Percentiles rank a stretch among this genome's conserved stretches.
Conservation (phyloP, 2,888 invertebrate species). For the Lasius fuliginosus region DNA sequence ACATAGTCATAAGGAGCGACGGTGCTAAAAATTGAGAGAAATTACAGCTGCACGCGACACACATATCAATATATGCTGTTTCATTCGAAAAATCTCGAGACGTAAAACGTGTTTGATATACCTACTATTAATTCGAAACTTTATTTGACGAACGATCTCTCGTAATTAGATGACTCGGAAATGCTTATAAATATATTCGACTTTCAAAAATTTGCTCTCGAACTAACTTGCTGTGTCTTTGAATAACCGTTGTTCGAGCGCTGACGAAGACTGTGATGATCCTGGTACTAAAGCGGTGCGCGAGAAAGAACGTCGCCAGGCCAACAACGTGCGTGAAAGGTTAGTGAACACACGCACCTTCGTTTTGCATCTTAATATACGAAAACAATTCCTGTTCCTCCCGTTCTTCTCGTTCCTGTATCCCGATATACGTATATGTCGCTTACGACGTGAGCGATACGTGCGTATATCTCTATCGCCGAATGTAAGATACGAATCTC, state of each 20-base stretch:
- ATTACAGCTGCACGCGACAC: not conserved
- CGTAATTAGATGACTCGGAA: not conserved
- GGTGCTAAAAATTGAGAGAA: not conserved
- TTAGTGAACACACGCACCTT: slow-evolving; percentile 88
- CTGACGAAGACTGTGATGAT: slow-evolving; percentile 93
- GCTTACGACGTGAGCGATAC: not conserved
- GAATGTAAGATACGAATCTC: not conserved
- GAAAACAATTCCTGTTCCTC: not conserved
- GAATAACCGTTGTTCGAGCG: slow-evolving; percentile 91
- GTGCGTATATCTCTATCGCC: not conserved
- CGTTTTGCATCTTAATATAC: slow-evolving; percentile 76
- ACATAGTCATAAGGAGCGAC: not conserved
- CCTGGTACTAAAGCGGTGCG: slow-evolving; percentile 97
- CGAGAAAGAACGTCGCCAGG: slow-evolving; percentile 97
- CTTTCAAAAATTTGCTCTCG: slow-evolving; percentile 20
- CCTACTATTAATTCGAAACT: not conserved
- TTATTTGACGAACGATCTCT: not conserved
- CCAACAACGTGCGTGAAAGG: slow-evolving; percentile 99
- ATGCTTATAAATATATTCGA: slow-evolving; percentile 7
- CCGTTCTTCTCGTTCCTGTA: not conserved
- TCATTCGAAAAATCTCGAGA: not conserved
- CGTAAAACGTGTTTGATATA: not conserved
- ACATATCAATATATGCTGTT: not conserved
- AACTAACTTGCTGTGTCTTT: slow-evolving; percentile 85
- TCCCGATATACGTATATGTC: slow-evolving; percentile 1